phyloP scores from a whole-genome alignment of 2,113 vertebrate genomes.

The Heterochromis multidens region DNA sequence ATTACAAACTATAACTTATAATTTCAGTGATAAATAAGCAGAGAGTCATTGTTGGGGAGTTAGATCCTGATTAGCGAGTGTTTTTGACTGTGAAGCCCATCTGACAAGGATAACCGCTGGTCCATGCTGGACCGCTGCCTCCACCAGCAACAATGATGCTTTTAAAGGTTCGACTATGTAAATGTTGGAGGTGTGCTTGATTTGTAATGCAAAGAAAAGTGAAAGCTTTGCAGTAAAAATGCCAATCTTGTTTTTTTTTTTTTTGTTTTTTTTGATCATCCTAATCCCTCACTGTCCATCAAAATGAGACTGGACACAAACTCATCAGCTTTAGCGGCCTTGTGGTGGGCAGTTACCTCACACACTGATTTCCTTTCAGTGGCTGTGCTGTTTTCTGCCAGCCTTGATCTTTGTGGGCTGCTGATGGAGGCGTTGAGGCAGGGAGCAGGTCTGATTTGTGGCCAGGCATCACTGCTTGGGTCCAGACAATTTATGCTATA shows the following conservation, averaged over 20 bases:
- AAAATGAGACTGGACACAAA: background rate
- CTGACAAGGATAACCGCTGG: background rate
- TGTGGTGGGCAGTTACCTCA: background rate
- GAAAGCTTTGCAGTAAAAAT: background rate
- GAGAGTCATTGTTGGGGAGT: background rate
- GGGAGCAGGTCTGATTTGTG: constrained; percentile 49
- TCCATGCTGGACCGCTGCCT: no score
- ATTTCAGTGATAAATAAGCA: background rate
- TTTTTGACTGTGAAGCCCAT: background rate
- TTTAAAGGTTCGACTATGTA: background rate
- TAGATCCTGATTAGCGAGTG: background rate
- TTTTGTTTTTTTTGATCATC: background rate
- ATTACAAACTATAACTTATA: no score
- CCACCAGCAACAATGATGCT: background rate
- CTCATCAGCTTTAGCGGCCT: constrained; percentile 12
- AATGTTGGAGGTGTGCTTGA: background rate
- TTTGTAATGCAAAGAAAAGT: background rate
- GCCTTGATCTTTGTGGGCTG: constrained; percentile 27
- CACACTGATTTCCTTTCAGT: background rate
- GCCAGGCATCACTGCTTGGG: background rate
- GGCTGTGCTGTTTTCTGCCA: background rate
- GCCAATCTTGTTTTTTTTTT: background rate
- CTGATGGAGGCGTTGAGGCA: background rate
- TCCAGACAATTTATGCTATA: constrained; percentile 23
- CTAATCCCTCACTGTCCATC: background rate